Base-by-base conservation (phyloP, 2,888 invertebrate genomes). In the Hirtodrosophila confusa region DNA sequence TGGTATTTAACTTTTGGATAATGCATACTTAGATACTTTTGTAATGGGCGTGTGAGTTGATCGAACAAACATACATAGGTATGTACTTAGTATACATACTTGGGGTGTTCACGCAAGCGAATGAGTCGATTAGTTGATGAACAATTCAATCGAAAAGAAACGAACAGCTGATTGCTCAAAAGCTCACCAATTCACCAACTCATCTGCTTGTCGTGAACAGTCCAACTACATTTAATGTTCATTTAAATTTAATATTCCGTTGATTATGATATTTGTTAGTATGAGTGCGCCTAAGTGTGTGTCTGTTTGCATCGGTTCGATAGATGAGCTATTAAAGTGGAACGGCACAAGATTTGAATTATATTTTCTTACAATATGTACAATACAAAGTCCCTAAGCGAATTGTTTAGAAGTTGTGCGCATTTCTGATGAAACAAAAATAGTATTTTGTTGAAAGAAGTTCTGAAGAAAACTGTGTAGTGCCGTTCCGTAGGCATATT, bases 1-100 rank as follows among this genome's bases (percentile, higher is more conserved):
- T 68, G 7, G 60, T 75, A 70, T 68, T 75, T 67, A 69, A 69
- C 77, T 69, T 80, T 49, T 71, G 51, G 44, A 55, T 80, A 70
- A 75, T 71, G 57, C 65, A 58, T 62, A 50, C 65, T 58, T 73
- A 36, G 44, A 70, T 77, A 70, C 57, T 54, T 66, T 73, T 69
- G 61, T 57, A 73, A 82, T 76, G 74, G 69, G 76, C 63, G 51
- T 74, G 78, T 69, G 73, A 74, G 69, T 66, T 54, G 54, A 67
- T 69, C 74, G 67, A 79, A 82, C 69, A 82, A 74, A 82, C 78
- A 79, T 75, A 80, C 75, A 83, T 77, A 67, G 58, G 45, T 56
- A 75, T 76, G 67, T 45, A 63, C 51, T 67, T 56, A 69, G 60
- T 75, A 77, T 65, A 75, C 65, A 69, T 27, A 27, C 27, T 65